These are phyloP conservation scores for Drosophila paulistorum DNA, from an alignment of 1,140 invertebrate genomes.

Conservation along the genomic window DNA sequence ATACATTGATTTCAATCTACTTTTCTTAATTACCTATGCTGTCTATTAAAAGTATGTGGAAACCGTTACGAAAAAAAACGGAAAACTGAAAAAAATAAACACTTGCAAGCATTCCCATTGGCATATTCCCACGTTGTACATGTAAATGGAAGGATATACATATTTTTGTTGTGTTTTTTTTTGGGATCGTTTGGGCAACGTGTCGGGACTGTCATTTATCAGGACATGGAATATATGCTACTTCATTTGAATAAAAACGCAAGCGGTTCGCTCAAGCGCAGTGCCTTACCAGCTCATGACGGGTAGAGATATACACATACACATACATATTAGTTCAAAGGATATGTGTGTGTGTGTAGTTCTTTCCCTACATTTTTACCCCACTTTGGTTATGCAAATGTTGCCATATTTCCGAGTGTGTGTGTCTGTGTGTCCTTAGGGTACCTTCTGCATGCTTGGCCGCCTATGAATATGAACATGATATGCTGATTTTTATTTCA, in stretches of 20 bases:
- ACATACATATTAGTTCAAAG: background rate
- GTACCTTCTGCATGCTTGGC: constrained; percentile 65
- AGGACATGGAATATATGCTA: constrained; percentile 37
- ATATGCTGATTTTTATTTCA: constrained; percentile 66
- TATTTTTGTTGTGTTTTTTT: too few relatives aligned
- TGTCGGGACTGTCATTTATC: constrained; percentile 60
- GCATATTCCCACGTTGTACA: constrained; percentile 56
- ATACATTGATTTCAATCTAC: constrained; percentile 1
- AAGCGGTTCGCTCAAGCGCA: constrained; percentile 62
- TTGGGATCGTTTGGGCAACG: background rate
- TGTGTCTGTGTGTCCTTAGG: constrained; percentile 17
- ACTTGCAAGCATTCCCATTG: constrained; percentile 59
- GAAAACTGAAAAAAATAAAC: constrained; percentile 19
- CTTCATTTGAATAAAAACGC: constrained; percentile 62
- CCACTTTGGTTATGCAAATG: constrained; percentile 62
- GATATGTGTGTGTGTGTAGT: background rate
- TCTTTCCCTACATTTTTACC: background rate
- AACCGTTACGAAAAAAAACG: constrained; percentile 6
- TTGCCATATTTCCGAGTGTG: constrained; percentile 12
- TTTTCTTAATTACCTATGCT: background rate
- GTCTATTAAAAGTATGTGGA: background rate
- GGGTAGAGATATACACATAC: background rate
- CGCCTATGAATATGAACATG: constrained; percentile 73
- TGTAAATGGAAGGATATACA: too few relatives aligned
- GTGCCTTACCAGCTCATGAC: constrained; percentile 43